Evolutionary conservation across 1,140 invertebrate species (phyloP), one percentile per base, ranked within the genome.

Genomic region (Tetranychus cinnabarinus): DNA sequence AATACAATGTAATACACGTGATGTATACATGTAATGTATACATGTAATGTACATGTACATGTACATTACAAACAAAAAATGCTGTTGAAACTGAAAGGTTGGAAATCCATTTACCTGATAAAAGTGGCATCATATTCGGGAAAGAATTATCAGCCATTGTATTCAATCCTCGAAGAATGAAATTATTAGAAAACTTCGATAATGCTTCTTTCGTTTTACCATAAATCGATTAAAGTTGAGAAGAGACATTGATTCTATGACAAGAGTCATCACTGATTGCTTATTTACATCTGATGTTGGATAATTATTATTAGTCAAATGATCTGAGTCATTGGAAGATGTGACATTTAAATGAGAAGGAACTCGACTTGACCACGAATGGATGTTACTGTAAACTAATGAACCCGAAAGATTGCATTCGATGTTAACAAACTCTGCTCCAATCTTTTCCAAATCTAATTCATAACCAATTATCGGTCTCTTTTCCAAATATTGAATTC

Each of bases 131-230:
- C 56, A 76, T 64, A 63, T 75, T 76, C 0, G 73, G 73, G 58
- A 70, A 72, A 6, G 73, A 74, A 60, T 75, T 76, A 58, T 74
- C 72, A 13, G 66, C 73, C 2, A 74, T 66, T 67, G 74, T 75
- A 35, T 62, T 68, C 52, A 70, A 68, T 8, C 74, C 74, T 10
- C 68, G 61, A 67, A 86, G 42, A 6, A 60, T 47, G 10, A 46
- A 45, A n/a, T 8, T 2, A 48, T 64, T 50, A 15, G 34, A 58
- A 2, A 46, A 31, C 31, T 61, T 33, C 8, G 47, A 61, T 13
- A 64, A 47, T 33, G 45, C 35, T 5, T 23, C 3, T 59, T 46
- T 5, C 13, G 60, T 64, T 60, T 60, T 1, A 13, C 10, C 46
- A 64, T 34, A 45, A 58, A 62, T 47, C 63, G 60, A 23, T 48